These are phyloP conservation scores for Drosophila busckii DNA, from an alignment of 1,140 invertebrate genomes.

Conservation along the genomic window DNA sequence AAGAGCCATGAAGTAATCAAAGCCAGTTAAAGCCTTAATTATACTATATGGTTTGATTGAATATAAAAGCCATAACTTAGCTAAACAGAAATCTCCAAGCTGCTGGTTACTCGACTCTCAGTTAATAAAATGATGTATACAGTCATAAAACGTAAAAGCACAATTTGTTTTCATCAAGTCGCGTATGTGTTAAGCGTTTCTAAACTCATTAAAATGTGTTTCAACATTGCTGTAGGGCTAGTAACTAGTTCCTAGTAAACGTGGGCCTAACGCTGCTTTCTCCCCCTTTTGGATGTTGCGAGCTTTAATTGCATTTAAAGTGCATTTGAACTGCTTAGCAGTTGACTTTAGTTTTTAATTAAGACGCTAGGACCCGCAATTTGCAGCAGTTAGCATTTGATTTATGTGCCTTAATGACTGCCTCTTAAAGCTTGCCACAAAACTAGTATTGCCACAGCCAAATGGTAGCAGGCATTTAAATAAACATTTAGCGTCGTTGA, in stretches of 20 bases:
- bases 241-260: conserved; percentile 7
- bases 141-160: no score
- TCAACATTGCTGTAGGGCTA: conserved; percentile 27
- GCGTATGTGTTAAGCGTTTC: conserved; percentile 74
- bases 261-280: conserved; percentile 34
- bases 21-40: no score
- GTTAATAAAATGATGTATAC: no score
- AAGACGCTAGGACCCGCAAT: conserved; percentile 4
- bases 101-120: no score
- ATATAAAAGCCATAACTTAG: no score
- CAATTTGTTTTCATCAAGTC: conserved; percentile 44
- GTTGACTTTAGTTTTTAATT: conserved; percentile 27
- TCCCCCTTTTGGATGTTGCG: no score
- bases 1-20: no score
- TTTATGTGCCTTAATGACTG: conserved; percentile 50
- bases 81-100: no score
- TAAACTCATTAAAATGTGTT: conserved; percentile 73
- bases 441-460: conserved; percentile 52
- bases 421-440: conserved; percentile 45
- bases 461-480: conserved; percentile 66
- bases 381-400: conserved; percentile 30
- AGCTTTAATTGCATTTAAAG: no score
- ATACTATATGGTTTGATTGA: no score
- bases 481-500: conserved; percentile 54
- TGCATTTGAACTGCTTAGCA: conserved; percentile 6